Conservation (phyloP, 2,888 invertebrate species). For the Hylaea fasciaria region DNA sequence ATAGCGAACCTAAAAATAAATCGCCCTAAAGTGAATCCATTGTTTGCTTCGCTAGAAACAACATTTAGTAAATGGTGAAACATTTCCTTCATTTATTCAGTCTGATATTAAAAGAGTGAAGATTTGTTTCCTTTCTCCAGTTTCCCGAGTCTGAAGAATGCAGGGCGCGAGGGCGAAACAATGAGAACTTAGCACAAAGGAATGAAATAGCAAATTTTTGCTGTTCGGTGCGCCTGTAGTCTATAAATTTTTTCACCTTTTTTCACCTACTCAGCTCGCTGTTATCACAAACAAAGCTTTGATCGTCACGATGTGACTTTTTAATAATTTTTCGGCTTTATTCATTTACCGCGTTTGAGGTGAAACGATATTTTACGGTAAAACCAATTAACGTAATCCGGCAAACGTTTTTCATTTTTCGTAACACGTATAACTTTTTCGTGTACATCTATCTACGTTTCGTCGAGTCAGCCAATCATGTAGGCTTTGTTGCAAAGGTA, state of each 20-base stretch:
- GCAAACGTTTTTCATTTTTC: conserved; percentile 28
- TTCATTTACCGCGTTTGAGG: conserved; percentile 37
- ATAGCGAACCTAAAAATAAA: background rate
- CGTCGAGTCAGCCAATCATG: conserved; percentile 15
- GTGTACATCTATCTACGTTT: too few species aligned
- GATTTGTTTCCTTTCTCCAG: conserved; percentile 29
- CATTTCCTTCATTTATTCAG: conserved; percentile 2
- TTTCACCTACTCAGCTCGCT: conserved; percentile 24
- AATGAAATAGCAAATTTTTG: conserved; percentile 37
- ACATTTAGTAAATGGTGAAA: background rate
- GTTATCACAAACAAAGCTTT: conserved; percentile 42
- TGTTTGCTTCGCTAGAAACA: too few species aligned
- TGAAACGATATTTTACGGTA: conserved; percentile 45
- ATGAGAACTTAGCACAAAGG: conserved; percentile 41
- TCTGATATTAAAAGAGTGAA: conserved; percentile 13
- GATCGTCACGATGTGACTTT: conserved; percentile 31
- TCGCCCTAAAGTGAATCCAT: too few species aligned
- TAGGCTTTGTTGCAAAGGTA: conserved; percentile 12
- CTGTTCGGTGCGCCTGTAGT: conserved; percentile 20
- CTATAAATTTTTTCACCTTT: conserved; percentile 26
- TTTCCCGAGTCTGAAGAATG: conserved; percentile 36
- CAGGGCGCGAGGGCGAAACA: conserved; percentile 29
- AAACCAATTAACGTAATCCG: conserved; percentile 44
- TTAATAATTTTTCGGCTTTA: conserved; percentile 38
- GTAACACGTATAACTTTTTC: conserved; percentile 30